Evolutionary conservation across 2,113 vertebrate species (phyloP).

Genomic region (Manacus vitellinus): DNA sequence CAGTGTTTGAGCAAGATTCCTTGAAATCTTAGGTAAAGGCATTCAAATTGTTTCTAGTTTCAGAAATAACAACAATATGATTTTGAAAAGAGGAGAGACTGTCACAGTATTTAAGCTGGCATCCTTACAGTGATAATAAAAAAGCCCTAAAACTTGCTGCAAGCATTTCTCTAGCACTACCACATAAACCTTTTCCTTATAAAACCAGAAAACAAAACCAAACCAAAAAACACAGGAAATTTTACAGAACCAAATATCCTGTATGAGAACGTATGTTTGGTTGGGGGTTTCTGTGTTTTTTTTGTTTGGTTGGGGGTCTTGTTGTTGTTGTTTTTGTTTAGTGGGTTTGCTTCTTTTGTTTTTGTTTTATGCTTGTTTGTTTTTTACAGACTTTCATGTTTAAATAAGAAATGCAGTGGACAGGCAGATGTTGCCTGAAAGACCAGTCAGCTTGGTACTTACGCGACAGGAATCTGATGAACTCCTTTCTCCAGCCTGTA

Average conservation of each 20-base stretch:
- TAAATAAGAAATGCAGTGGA: not conserved
- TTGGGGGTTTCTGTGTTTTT: rapidly evolving
- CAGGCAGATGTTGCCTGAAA: not conserved
- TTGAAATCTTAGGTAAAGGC: not conserved
- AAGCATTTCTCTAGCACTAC: not conserved
- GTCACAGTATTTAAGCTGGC: not conserved
- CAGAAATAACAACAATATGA: not conserved
- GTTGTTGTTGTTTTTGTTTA: not conserved
- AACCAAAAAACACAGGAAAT: not conserved
- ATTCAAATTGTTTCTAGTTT: not conserved
- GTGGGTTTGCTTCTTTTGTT: not conserved
- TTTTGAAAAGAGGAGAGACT: not conserved
- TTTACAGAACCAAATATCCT: not conserved
- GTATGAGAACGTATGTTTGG: not conserved
- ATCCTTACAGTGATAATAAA: not conserved
- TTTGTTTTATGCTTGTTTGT: not conserved
- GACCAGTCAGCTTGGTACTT: not conserved
- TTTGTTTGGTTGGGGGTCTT: not conserved
- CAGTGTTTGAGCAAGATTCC: not conserved
- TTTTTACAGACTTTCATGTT: not conserved
- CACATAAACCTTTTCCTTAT: not conserved
- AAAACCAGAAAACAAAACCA: not conserved
- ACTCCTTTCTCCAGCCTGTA: not conserved
- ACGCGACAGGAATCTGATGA: rapidly evolving
- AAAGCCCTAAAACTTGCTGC: not conserved